Evolutionary conservation across 2,888 invertebrate species (phyloP).

Genomic region (Lasioglossum morio): DNA sequence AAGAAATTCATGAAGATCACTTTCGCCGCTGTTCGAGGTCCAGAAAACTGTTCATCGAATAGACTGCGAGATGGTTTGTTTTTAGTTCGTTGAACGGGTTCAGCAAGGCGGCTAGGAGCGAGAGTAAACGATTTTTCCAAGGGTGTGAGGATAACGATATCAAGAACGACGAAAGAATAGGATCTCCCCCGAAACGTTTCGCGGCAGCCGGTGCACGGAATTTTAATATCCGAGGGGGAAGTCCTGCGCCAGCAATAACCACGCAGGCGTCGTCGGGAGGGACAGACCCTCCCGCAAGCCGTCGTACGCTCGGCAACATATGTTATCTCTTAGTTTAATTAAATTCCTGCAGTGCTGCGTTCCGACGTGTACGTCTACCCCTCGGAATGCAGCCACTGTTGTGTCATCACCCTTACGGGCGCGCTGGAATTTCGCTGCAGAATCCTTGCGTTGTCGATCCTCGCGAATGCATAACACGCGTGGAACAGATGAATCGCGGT

Average conservation of each 20-base stretch:
- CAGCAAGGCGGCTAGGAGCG: not conserved
- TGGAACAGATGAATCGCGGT: not conserved
- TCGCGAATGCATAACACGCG: not conserved
- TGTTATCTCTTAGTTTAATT: slow-evolving; percentile 87
- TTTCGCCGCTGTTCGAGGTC: not conserved
- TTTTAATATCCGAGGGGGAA: slow-evolving; percentile 83
- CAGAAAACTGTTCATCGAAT: not conserved
- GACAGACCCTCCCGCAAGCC: slow-evolving; percentile 67
- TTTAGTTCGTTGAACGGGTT: not conserved
- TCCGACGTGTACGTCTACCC: slow-evolving; percentile 73
- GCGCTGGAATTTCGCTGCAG: slow-evolving; percentile 56
- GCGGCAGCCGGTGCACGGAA: slow-evolving; percentile 79
- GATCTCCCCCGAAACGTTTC: slow-evolving; percentile 59
- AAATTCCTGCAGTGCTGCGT: slow-evolving; percentile 86
- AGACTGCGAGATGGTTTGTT: not conserved
- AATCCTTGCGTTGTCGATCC: slow-evolving; percentile 41
- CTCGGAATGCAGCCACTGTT: slow-evolving; percentile 77
- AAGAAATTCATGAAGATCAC: too few species aligned
- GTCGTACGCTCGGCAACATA: slow-evolving; percentile 81
- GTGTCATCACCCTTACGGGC: slow-evolving; percentile 66
- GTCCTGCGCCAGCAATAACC: slow-evolving; percentile 82
- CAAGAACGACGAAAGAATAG: slow-evolving; percentile 37
- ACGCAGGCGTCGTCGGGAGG: slow-evolving; percentile 69
- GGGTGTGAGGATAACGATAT: slow-evolving; percentile 23
- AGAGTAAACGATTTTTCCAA: not conserved